These are phyloP conservation scores for Falcunculus frontatus DNA, from an alignment of 2,113 vertebrate genomes.

Conservation along the genomic window DNA sequence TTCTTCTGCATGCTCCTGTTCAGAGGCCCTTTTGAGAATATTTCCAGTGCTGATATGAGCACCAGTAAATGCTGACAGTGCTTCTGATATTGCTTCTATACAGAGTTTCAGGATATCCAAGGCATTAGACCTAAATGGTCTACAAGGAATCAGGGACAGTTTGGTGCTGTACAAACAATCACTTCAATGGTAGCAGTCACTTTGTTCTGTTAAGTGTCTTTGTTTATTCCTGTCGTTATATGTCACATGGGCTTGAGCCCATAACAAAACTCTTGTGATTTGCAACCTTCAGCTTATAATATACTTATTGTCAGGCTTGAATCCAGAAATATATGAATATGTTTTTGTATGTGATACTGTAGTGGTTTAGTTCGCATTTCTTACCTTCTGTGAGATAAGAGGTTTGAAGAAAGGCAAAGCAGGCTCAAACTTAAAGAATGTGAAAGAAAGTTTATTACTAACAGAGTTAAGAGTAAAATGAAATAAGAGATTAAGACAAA, in stretches of 20 bases:
- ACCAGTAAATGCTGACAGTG: background rate
- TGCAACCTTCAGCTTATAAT: background rate
- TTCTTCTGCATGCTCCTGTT: background rate
- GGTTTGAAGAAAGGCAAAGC: no score
- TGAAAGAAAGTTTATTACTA: no score
- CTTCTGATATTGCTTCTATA: background rate
- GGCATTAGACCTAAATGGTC: background rate
- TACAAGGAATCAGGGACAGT: background rate
- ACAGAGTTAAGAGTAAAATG: no score
- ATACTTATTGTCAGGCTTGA: background rate
- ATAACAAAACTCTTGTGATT: background rate
- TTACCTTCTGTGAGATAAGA: no score
- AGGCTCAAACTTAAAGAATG: no score
- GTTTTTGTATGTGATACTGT: background rate
- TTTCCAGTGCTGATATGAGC: background rate
- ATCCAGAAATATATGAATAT: background rate
- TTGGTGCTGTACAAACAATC: background rate
- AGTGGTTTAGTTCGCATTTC: no score
- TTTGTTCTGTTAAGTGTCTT: background rate
- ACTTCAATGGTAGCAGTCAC: background rate
- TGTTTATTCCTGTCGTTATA: background rate
- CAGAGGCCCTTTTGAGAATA: background rate
- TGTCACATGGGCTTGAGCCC: background rate
- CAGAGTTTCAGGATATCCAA: background rate
- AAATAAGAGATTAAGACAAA: no score